These are phyloP conservation scores for Eurois occulta DNA, from an alignment of 2,888 invertebrate species.

Conservation along the genomic window DNA sequence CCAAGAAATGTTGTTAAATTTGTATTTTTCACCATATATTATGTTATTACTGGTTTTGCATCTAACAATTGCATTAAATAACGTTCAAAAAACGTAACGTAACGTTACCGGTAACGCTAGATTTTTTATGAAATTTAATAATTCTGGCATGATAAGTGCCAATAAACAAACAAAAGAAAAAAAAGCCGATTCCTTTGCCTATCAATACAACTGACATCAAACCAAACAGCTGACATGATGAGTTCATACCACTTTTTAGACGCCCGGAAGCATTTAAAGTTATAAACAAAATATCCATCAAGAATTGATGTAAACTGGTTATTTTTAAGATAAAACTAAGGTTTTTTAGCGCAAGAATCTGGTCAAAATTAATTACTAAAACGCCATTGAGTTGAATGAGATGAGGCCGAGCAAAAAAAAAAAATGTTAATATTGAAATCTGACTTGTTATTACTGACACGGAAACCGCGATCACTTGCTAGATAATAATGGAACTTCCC, in stretches of 20 bases:
- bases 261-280: constrained; percentile 36
- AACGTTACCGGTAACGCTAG: too few relatives aligned
- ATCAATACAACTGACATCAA: too few relatives aligned
- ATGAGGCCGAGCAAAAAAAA: background rate
- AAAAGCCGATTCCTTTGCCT: too few relatives aligned
- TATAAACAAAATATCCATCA: constrained; percentile 29
- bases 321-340: constrained; percentile 13
- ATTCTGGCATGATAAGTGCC: background rate
- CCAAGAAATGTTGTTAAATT: too few relatives aligned
- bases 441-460: background rate
- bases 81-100: too few relatives aligned
- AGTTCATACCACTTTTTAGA: constrained; percentile 35
- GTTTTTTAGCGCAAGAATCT: constrained; percentile 7
- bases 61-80: too few relatives aligned
- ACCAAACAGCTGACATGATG: constrained; percentile 13
- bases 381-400: constrained; percentile 2
- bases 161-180: too few relatives aligned
- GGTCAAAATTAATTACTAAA: constrained; percentile 23
- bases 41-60: too few relatives aligned
- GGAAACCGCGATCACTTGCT: background rate
- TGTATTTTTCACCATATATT: too few relatives aligned
- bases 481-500: background rate
- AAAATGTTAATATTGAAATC: background rate
- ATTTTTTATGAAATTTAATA: too few relatives aligned
- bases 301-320: constrained; percentile 27